phyloP scores from a whole-genome alignment of 2,113 vertebrate genomes.

The Gymnobelideus leadbeateri region DNA sequence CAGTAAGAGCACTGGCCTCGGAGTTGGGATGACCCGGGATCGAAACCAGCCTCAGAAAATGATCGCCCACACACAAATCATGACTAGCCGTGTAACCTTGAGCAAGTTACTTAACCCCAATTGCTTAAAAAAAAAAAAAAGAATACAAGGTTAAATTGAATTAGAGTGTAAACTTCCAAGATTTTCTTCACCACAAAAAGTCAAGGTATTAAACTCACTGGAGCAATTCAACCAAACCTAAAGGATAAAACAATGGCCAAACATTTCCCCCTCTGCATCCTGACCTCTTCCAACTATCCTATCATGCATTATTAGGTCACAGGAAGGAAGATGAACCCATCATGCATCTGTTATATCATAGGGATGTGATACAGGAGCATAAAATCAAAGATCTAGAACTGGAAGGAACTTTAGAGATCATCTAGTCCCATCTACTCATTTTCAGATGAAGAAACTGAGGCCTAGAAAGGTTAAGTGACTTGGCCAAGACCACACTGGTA shows the following conservation, averaged over 20 bases:
- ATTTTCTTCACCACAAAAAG: constrained; percentile 44
- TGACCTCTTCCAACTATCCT: constrained; percentile 31
- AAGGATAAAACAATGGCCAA: constrained; percentile 50
- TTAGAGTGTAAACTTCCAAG: constrained; percentile 1
- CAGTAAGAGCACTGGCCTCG: too few species aligned
- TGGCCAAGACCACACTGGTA: neutral
- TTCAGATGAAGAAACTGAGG: too few species aligned
- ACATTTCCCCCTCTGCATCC: constrained; percentile 35
- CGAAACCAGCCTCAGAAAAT: too few species aligned
- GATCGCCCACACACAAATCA: too few species aligned
- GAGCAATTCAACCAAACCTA: constrained; percentile 80
- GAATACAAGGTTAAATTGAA: neutral
- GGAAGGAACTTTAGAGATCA: neutral
- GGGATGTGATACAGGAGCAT: neutral
- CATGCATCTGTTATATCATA: constrained; percentile 22
- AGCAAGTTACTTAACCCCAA: too few species aligned
- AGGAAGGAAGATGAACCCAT: neutral
- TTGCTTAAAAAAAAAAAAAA: too few species aligned
- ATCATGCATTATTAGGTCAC: constrained; percentile 14
- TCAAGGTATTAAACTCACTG: constrained; percentile 32
- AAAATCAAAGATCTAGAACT: neutral
- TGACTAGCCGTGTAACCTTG: too few species aligned
- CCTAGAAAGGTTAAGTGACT: neutral
- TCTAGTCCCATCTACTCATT: too few species aligned
- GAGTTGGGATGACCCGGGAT: too few species aligned